Percentiles rank a stretch among this genome's conserved stretches.
phyloP scores from a whole-genome alignment of 2,113 vertebrate genomes.

The Psittacus erithacus region DNA sequence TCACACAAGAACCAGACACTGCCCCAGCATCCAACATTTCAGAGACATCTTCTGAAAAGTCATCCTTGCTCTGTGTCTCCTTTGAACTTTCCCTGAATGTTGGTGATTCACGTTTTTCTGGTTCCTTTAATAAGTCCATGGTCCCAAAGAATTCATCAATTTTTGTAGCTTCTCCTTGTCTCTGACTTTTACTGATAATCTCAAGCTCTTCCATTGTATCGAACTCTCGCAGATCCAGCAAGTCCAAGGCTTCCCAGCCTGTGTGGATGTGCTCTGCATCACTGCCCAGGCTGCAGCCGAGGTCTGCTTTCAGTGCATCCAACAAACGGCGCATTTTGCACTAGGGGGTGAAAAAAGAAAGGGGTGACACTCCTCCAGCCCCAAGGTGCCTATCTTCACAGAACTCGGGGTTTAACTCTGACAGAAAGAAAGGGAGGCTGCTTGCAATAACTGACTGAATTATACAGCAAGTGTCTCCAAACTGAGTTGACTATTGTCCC shows the following conservation, averaged over 20 bases:
- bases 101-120: background rate
- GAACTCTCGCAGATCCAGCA: background rate
- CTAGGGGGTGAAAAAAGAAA: constrained; percentile 37
- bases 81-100: background rate
- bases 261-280: background rate
- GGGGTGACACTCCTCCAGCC: background rate
- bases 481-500: background rate
- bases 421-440: background rate
- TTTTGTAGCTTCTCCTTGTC: background rate
- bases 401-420: background rate
- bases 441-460: background rate
- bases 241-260: background rate
- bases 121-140: background rate
- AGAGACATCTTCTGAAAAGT: background rate
- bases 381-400: background rate
- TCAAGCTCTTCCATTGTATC: background rate
- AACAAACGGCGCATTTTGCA: constrained; percentile 76
- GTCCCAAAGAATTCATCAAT: constrained; percentile 5
- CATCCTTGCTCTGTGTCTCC: background rate
- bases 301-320: constrained; percentile 68
- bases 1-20: background rate
- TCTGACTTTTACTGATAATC: background rate
- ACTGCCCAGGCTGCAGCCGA: background rate
- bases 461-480: background rate
- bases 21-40: background rate